These are phyloP conservation scores for Melanotaenia boesemani DNA, from an alignment of 2,797 vertebrate genomes.

Conservation along the genomic window DNA sequence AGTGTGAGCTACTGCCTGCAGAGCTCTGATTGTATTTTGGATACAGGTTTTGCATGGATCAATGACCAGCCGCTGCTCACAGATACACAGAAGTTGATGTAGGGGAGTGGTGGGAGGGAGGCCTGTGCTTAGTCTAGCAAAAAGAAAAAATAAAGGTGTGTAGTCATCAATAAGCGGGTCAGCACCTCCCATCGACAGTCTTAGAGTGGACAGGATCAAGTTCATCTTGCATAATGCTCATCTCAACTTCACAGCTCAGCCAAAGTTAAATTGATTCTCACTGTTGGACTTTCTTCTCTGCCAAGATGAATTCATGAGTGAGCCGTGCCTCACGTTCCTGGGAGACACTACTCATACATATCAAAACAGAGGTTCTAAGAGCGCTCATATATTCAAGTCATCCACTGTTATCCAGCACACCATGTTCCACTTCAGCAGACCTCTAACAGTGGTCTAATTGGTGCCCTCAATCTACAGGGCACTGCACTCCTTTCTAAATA, in stretches of 20 bases:
- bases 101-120: conserved; percentile 5
- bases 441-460: conserved; percentile 57
- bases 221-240: conserved; percentile 63
- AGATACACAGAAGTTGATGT: conserved; percentile 14
- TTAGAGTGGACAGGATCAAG: conserved; percentile 51
- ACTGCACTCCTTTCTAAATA: conserved; percentile 63
- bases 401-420: conserved; percentile 30
- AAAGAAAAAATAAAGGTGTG: conserved; percentile 42
- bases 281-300: conserved; percentile 38
- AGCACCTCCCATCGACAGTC: conserved; percentile 57
- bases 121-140: conserved; percentile 73
- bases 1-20: conserved; percentile 59
- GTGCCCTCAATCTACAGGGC: conserved; percentile 40
- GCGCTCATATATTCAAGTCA: conserved; percentile 32
- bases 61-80: conserved; percentile 53
- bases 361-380: conserved; percentile 26
- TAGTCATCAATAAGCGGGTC: conserved; percentile 71
- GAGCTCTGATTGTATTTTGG: conserved; percentile 45
- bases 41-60: conserved; percentile 64
- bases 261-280: conserved; percentile 54
- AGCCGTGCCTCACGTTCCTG: conserved; percentile 15
- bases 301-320: conserved; percentile 40
- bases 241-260: conserved; percentile 61
- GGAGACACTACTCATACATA: conserved; percentile 30
- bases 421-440: conserved; percentile 48